Conservation (phyloP, 2,888 invertebrate genomes). For the Pyrgus malvae region DNA sequence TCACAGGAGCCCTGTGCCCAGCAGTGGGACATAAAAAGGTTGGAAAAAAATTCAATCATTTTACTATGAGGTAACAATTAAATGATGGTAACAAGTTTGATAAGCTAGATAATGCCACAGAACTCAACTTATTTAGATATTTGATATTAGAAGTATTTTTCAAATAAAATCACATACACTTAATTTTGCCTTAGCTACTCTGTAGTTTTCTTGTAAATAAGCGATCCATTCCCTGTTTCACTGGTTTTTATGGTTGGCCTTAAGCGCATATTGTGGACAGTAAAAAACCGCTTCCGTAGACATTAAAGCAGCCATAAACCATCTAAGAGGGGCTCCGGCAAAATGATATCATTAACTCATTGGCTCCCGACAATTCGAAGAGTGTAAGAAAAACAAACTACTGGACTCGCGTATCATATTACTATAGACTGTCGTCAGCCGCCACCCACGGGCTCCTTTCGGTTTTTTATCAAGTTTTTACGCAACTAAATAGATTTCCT, state of each 20-base stretch:
- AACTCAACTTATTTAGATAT: too few species aligned
- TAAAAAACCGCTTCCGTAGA: slow-evolving; percentile 47
- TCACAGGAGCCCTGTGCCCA: too few species aligned
- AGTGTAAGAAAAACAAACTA: slow-evolving; percentile 69
- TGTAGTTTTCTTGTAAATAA: too few species aligned
- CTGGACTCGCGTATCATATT: slow-evolving; percentile 68
- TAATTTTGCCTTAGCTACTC: too few species aligned
- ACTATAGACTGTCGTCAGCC: slow-evolving; percentile 77
- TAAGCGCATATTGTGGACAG: slow-evolving; percentile 29
- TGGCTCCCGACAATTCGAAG: slow-evolving; percentile 67
- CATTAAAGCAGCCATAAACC: slow-evolving; percentile 36
- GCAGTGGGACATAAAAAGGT: too few species aligned
- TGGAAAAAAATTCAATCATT: too few species aligned
- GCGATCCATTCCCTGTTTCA: too few species aligned
- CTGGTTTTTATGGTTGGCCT: not conserved
- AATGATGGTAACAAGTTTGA: too few species aligned
- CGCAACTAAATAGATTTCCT: slow-evolving; percentile 75
- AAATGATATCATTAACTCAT: slow-evolving; percentile 64
- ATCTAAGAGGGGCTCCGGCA: slow-evolving; percentile 47
- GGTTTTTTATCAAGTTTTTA: slow-evolving; percentile 67
- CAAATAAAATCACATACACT: too few species aligned
- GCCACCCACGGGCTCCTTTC: slow-evolving; percentile 70
- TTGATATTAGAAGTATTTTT: too few species aligned
- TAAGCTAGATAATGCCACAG: too few species aligned
- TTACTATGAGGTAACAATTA: too few species aligned